Percentiles rank a stretch among this genome's conserved stretches.
Conservation (phyloP, 2,797 vertebrate genomes). For the Arremon aurantiirostris region DNA sequence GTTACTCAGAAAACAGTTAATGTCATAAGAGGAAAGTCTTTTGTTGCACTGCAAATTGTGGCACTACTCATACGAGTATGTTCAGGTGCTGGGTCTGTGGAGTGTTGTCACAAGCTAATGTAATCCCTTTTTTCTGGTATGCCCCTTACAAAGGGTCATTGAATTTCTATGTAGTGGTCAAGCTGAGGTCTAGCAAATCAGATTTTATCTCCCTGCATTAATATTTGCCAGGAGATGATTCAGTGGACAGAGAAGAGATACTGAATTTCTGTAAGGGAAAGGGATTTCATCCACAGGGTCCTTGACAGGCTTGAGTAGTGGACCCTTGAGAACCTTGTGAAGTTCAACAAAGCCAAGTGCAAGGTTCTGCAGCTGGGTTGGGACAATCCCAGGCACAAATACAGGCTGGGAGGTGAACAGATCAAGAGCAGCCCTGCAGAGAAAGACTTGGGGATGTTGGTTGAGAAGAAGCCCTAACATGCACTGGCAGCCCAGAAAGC, state of each 20-base stretch:
- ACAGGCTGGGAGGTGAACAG: not conserved
- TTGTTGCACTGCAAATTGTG: not conserved
- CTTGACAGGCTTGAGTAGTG: not conserved
- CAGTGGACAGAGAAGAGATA: not conserved
- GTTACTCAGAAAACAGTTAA: not conserved
- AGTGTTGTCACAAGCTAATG: not conserved
- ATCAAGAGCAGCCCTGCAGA: not conserved
- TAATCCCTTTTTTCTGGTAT: not conserved
- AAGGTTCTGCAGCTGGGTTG: not conserved
- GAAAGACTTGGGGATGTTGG: not conserved
- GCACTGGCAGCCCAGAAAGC: not conserved
- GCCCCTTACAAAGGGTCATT: not conserved
- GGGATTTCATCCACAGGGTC: not conserved
- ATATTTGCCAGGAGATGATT: not conserved
- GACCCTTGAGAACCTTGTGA: not conserved
- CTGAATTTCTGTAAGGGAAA: not conserved
- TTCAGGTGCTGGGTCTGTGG: not conserved
- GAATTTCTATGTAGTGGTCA: not conserved
- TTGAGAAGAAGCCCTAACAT: not conserved
- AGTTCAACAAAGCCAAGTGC: not conserved
- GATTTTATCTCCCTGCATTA: not conserved
- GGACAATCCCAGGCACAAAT: not conserved
- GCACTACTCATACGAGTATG: accelerated
- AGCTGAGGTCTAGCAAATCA: not conserved
- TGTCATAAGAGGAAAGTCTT: not conserved